These are phyloP conservation scores for Drosophila mulleri DNA, from an alignment of 2,888 invertebrate genomes.

Conservation along the genomic window DNA sequence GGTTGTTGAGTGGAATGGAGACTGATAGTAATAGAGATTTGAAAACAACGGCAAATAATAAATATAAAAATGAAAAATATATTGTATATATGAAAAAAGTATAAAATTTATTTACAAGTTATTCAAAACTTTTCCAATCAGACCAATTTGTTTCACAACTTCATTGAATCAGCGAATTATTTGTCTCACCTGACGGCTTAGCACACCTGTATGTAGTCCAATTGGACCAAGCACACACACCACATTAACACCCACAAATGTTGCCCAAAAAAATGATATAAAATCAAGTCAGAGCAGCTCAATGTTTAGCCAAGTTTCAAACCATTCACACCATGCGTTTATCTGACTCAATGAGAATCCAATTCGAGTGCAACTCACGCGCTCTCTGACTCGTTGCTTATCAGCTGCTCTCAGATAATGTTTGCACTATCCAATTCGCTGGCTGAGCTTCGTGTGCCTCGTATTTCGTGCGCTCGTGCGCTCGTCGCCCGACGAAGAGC, in stretches of 20 bases:
- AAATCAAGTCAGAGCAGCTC: not conserved
- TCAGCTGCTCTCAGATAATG: conserved; percentile 46
- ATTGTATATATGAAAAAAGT: not conserved
- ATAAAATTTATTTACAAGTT: not conserved
- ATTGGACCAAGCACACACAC: not conserved
- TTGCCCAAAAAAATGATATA: conserved; percentile 6
- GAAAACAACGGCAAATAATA: not conserved
- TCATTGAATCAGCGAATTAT: conserved; percentile 20
- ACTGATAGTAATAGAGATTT: not conserved
- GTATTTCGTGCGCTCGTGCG: conserved; percentile 26
- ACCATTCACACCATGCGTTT: conserved; percentile 55
- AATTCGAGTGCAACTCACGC: conserved; percentile 50
- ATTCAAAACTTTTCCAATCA: too few species aligned
- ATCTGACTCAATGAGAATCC: conserved; percentile 73
- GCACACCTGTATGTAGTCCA: conserved; percentile 44
- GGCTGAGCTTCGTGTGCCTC: conserved; percentile 25
- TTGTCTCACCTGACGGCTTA: conserved; percentile 19
- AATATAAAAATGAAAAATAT: not conserved
- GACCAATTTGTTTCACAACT: conserved; percentile 21
- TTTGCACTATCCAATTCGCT: conserved; percentile 46
- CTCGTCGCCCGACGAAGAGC: not conserved
- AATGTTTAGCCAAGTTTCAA: conserved; percentile 48
- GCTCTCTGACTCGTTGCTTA: conserved; percentile 23
- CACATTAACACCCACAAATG: conserved; percentile 21
- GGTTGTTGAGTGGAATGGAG: not conserved